These are phyloP conservation scores for Fulica atra DNA, from an alignment of 2,113 vertebrate species.

Conservation along the genomic window DNA sequence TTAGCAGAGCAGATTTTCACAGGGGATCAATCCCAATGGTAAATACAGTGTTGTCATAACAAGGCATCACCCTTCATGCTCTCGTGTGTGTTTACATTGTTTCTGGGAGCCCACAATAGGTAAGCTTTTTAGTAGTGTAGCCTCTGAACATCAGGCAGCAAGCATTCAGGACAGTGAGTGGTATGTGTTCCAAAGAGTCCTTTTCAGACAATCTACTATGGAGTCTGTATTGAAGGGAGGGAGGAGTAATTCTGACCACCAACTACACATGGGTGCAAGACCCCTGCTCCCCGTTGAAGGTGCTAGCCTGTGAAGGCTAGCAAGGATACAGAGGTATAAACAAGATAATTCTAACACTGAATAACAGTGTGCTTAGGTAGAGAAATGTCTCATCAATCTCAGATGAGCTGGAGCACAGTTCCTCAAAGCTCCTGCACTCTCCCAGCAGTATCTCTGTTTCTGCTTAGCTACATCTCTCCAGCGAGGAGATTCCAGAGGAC, in stretches of 20 bases:
- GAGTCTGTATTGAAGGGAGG: neutral
- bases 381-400: neutral
- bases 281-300: neutral
- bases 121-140: neutral
- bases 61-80: neutral
- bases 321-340: neutral
- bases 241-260: neutral
- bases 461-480: constrained; percentile 83
- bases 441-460: constrained; percentile 22
- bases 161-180: neutral
- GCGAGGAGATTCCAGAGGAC: constrained; percentile 84
- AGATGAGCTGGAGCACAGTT: neutral
- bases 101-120: neutral
- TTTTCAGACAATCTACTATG: neutral
- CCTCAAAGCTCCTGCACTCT: neutral
- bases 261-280: accelerated
- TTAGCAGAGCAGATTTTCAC: neutral
- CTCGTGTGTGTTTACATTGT: neutral
- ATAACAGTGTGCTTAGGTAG: neutral
- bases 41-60: neutral
- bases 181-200: neutral
- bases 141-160: neutral
- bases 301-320: neutral
- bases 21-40: neutral
- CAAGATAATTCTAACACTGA: neutral